Conservation (phyloP, 2,888 invertebrate species). For the Agrochola circellaris region DNA sequence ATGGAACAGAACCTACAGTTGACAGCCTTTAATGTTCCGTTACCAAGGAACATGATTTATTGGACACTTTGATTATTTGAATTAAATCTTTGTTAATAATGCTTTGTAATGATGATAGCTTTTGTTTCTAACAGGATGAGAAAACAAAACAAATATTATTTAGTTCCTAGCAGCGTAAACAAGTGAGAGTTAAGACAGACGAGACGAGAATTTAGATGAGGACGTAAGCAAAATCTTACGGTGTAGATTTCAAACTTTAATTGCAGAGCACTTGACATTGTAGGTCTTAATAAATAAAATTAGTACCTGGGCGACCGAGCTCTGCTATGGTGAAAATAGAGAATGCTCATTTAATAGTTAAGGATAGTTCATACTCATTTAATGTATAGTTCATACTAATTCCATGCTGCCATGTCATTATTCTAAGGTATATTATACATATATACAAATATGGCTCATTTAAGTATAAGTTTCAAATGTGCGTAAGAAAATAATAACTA, state of each 20-base stretch:
- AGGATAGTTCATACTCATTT: too few relatives aligned
- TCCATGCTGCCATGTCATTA: too few relatives aligned
- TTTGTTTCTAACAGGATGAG: conserved; percentile 17
- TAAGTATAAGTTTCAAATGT: background rate
- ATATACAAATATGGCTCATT: too few relatives aligned
- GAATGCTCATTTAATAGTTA: too few relatives aligned
- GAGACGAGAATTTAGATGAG: conserved; percentile 12
- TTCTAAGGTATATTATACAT: too few relatives aligned
- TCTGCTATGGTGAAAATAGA: too few relatives aligned
- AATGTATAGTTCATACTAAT: too few relatives aligned
- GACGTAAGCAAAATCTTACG: background rate
- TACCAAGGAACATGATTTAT: conserved; percentile 63
- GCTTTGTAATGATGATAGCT: conserved; percentile 14
- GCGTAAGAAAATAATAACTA: background rate
- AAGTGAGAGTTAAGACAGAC: conserved; percentile 22
- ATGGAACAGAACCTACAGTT: conserved; percentile 29
- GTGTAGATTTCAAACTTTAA: background rate
- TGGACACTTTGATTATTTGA: conserved; percentile 39
- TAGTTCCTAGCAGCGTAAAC: conserved; percentile 11
- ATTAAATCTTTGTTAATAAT: conserved; percentile 35
- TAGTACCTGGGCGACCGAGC: too few relatives aligned
- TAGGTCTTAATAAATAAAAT: background rate
- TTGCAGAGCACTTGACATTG: too few relatives aligned
- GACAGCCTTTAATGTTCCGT: conserved; percentile 61
- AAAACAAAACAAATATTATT: conserved; percentile 8